Percentiles rank a stretch among this genome's conserved stretches.
These are phyloP conservation scores for Miichthys miiuy DNA, from an alignment of 2,797 vertebrate species.

Conservation along the genomic window DNA sequence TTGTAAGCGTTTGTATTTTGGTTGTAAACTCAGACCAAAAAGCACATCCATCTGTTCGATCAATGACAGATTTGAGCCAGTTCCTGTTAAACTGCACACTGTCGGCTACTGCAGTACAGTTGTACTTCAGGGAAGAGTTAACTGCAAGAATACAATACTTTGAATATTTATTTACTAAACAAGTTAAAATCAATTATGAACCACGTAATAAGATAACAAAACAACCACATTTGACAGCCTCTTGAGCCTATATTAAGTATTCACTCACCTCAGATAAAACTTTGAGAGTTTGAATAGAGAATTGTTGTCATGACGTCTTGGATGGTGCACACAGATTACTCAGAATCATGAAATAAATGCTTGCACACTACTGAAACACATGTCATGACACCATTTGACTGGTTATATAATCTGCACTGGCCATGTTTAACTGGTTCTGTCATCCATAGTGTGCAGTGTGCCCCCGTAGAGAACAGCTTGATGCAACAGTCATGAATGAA, in stretches of 20 bases:
- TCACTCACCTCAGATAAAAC: not conserved
- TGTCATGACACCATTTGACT: not conserved
- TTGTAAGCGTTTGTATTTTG: constrained; percentile 55
- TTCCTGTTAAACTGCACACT: constrained; percentile 27
- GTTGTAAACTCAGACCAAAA: constrained; percentile 50
- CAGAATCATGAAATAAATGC: not conserved
- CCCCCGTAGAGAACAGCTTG: not conserved
- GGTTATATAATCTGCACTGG: not conserved
- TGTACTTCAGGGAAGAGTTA: not conserved
- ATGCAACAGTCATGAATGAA: not conserved
- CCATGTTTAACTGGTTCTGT: not conserved
- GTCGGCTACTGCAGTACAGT: constrained; percentile 2
- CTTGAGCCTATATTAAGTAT: not conserved
- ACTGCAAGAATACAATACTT: not conserved
- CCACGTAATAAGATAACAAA: not conserved
- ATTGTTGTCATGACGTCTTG: not conserved
- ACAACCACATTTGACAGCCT: not conserved
- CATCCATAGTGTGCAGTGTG: not conserved
- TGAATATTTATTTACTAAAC: not conserved
- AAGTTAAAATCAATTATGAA: not conserved
- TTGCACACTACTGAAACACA: not conserved
- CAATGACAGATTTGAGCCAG: constrained; percentile 57
- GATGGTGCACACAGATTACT: not conserved
- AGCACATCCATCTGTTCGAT: constrained; percentile 49
- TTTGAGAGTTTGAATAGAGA: not conserved